These are phyloP conservation scores for Anastatus disparis DNA, from an alignment of 1,140 invertebrate genomes.

Conservation along the genomic window DNA sequence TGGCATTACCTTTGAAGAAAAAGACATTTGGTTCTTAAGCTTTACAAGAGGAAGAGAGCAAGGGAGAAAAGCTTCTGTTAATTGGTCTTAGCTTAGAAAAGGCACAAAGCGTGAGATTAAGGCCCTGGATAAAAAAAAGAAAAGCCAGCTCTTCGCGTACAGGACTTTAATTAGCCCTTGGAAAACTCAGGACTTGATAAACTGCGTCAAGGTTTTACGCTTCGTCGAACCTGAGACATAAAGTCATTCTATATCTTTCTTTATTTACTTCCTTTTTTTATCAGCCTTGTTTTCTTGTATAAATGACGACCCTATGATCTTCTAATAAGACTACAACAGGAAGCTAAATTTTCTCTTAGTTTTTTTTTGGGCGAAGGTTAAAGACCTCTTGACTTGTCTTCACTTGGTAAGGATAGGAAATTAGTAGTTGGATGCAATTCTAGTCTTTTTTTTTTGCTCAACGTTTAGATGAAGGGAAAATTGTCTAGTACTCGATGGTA, in stretches of 20 bases:
- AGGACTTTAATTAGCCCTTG: constrained; percentile 40
- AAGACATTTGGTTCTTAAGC: background rate
- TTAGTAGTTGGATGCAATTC: too few relatives aligned
- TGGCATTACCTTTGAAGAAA: too few relatives aligned
- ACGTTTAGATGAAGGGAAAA: too few relatives aligned
- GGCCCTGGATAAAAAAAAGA: constrained; percentile 25
- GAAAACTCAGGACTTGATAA: constrained; percentile 31
- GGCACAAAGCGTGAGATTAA: constrained; percentile 18
- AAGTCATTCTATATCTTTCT: too few relatives aligned
- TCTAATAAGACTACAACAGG: constrained; percentile 28
- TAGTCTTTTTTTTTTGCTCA: too few relatives aligned
- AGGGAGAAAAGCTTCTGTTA: background rate
- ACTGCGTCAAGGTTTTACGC: constrained; percentile 19
- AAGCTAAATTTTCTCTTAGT: too few relatives aligned
- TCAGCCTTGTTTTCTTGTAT: constrained; percentile 21
- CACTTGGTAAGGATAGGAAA: too few relatives aligned
- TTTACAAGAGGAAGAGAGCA: background rate
- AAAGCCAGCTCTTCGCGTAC: too few relatives aligned
- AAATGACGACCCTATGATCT: constrained; percentile 17
- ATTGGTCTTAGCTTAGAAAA: background rate
- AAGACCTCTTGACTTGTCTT: too few relatives aligned
- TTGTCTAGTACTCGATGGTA: too few relatives aligned
- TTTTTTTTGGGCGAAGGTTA: too few relatives aligned
- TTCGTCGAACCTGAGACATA: constrained; percentile 6
- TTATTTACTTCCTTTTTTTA: too few relatives aligned